Percentiles rank a stretch among this genome's conserved stretches.
phyloP scores from a whole-genome alignment of 23 tunicate species.

The Pegea sp. region DNA sequence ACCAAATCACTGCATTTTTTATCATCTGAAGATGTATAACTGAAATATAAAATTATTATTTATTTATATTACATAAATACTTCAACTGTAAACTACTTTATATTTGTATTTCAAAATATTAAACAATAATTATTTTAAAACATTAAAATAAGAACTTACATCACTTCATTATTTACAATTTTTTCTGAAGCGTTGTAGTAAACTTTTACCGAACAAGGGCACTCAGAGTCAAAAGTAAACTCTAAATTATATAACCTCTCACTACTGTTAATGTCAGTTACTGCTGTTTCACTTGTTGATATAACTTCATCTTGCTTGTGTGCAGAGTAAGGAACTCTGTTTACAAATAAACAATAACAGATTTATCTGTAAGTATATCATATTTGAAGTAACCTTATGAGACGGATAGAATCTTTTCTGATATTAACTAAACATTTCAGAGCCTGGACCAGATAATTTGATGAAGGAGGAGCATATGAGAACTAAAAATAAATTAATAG shows the following conservation, averaged over 20 bases:
- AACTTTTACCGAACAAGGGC: conserved; percentile 70
- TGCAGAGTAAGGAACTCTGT: too few species aligned
- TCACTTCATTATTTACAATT: conserved; percentile 33
- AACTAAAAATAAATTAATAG: conserved; percentile 13
- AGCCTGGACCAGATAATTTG: conserved; percentile 53
- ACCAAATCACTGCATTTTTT: conserved; percentile 34
- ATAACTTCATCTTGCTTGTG: conserved; percentile 16
- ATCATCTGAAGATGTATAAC: too few species aligned
- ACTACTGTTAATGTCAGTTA: background rate
- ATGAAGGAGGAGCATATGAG: conserved; percentile 24
- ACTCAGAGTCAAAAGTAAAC: conserved; percentile 81
- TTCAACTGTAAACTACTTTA: too few species aligned
- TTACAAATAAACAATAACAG: too few species aligned
- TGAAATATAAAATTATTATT: background rate
- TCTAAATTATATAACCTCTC: conserved; percentile 42
- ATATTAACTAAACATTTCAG: conserved; percentile 73
- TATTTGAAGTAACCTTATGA: conserved; percentile 33
- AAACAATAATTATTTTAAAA: background rate
- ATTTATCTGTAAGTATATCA: background rate
- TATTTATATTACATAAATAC: too few species aligned
- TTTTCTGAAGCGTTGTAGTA: conserved; percentile 62
- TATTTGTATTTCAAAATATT: background rate
- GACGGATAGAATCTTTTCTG: conserved; percentile 72
- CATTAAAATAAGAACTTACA: conserved; percentile 22
- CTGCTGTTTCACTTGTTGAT: conserved; percentile 1